Evolutionary conservation across 2,888 invertebrate genomes (phyloP), one percentile per base, ranked within the genome.

Genomic region (Lathronympha strigana): DNA sequence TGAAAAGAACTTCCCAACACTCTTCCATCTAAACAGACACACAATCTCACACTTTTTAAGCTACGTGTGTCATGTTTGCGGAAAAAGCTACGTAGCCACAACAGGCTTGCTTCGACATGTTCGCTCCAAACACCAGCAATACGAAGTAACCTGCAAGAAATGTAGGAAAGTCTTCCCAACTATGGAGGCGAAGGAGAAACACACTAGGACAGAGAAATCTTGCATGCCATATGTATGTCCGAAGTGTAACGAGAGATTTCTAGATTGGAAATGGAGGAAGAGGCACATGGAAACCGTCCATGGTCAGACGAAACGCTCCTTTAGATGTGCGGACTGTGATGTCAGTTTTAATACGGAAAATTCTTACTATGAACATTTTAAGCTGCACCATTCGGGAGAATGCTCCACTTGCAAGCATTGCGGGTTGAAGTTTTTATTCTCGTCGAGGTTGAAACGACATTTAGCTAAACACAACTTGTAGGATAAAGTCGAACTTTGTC

Each of bases 171-270:
- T 82, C 0, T 91, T 91, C 67, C 88, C 91, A 0, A 85, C 79
- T 0, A 87, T 88, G 82, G 88, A 90, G 31, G 90, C 88, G 0
- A 90, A 89, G 61, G 86, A 88, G 66, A 80, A 80, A 6, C 91
- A 91, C 66, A 76, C 86, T 0, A 71, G 87, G 0, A 82, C 82
- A 0, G 86, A 87, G 51, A 90, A 89, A 50, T 82, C 84, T 0
- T 90, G 90, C 68, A 84, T 90, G 87, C 85, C 89, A 0, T 90
- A 91, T 69, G 82, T 84, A 21, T 91, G 90, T 68, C 80, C 81
- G 0, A 84, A 85, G 50, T 91, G 90, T 60, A 78, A 80, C 8
- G 89, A 90, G 67, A 71, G 90, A 40, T 91, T 91, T 69, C 71
- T 83, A 0, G 84, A 87, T 70, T 88, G 84, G 79, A 87, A 87